Percentiles rank a stretch among this genome's conserved stretches.
These are phyloP conservation scores for Pachypanchax playfairii DNA, from an alignment of 2,113 vertebrate species.

Conservation along the genomic window DNA sequence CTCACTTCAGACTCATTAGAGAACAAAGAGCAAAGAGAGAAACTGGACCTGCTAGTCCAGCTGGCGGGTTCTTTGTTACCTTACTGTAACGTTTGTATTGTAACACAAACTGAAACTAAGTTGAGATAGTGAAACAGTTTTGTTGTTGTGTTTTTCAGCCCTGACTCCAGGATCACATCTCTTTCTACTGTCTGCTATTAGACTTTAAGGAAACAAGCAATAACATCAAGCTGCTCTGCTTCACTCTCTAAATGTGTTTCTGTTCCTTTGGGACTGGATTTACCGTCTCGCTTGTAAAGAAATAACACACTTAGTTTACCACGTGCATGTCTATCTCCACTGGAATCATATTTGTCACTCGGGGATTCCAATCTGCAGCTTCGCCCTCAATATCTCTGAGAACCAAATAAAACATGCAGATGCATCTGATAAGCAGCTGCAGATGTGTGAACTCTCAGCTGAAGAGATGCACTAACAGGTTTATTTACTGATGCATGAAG, in stretches of 20 bases:
- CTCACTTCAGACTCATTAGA: too few species aligned
- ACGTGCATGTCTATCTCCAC: not conserved
- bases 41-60: too few species aligned
- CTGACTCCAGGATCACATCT: not conserved
- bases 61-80: too few species aligned
- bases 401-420: conserved; percentile 2
- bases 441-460: conserved; percentile 1
- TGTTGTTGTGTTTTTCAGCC: too few species aligned
- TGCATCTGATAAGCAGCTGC: conserved; percentile 5
- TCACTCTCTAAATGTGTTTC: not conserved
- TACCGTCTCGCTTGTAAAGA: conserved; percentile 8
- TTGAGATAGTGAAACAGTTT: not conserved
- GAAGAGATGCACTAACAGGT: not conserved
- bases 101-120: too few species aligned
- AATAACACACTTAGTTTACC: conserved; percentile 4
- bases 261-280: not conserved
- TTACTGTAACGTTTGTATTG: too few species aligned
- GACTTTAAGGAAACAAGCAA: conserved; percentile 10
- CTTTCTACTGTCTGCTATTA: not conserved
- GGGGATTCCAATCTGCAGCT: not conserved
- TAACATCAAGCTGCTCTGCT: not conserved
- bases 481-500: not conserved
- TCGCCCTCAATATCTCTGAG: not conserved
- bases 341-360: not conserved
- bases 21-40: too few species aligned